Conservation (phyloP, 2,888 invertebrate genomes). For the Gasteruption jaculator region DNA sequence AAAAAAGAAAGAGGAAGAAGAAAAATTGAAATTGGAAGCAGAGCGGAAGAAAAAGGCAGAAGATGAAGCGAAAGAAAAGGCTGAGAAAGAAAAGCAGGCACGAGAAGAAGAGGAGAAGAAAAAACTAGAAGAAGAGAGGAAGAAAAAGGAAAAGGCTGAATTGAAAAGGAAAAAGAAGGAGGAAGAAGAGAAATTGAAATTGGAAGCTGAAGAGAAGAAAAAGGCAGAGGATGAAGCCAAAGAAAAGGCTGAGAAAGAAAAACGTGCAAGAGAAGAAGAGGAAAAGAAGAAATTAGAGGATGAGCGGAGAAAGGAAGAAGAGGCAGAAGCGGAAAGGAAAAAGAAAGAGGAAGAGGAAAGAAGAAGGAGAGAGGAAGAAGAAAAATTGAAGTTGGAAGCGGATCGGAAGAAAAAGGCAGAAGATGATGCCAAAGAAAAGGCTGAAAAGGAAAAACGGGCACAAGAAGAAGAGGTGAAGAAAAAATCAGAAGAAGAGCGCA, state of each 20-base stretch:
- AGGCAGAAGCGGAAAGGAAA: conserved; percentile 25
- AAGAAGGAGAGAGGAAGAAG: conserved; percentile 20
- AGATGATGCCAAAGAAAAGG: conserved; percentile 10
- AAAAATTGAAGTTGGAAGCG: conserved; percentile 17
- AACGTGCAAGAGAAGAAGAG: conserved; percentile 44
- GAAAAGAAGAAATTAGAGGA: conserved; percentile 43
- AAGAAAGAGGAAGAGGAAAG: conserved; percentile 16
- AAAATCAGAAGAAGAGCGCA: conserved; percentile 20
- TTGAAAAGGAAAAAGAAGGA: conserved; percentile 10
- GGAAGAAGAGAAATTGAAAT: conserved; percentile 8
- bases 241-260: conserved; percentile 15
- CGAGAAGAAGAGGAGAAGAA: conserved; percentile 46
- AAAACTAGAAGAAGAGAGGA: conserved; percentile 28
- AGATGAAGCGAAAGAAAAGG: conserved; percentile 20
- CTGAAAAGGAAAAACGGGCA: conserved; percentile 17
- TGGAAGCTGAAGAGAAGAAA: conserved; percentile 18
- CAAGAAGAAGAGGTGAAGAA: conserved; percentile 18
- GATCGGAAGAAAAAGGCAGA: conserved; percentile 17
- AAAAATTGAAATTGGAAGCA: conserved; percentile 17
- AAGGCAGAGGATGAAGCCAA: no score
- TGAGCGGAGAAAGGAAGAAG: conserved; percentile 43
- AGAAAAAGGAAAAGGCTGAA: conserved; percentile 11
- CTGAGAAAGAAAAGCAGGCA: conserved; percentile 31
- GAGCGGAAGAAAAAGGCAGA: no score
- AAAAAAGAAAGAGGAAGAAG: conserved; percentile 28